These are phyloP conservation scores for Numenius arquata DNA, from an alignment of 2,113 vertebrate genomes.

Conservation along the genomic window DNA sequence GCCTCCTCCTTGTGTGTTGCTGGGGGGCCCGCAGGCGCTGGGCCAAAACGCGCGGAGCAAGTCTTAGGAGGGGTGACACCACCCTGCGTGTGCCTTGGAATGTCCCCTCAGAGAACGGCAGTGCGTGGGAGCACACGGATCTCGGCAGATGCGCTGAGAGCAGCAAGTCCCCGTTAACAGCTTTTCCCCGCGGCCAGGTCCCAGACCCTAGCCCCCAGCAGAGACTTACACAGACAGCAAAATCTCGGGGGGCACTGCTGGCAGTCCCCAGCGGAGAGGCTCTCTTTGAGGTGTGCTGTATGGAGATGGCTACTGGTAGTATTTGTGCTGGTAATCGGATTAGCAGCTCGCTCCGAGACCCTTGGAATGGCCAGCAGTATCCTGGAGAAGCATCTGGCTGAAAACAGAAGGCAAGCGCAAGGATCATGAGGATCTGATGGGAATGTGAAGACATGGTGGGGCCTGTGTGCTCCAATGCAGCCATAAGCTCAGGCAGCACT, in stretches of 20 bases:
- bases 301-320: accelerated
- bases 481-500: background rate
- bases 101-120: too few relatives aligned
- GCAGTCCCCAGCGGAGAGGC: too few relatives aligned
- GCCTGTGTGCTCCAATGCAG: too few relatives aligned
- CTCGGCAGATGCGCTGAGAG: too few relatives aligned
- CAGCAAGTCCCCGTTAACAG: too few relatives aligned
- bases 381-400: background rate
- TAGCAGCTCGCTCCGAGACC: background rate
- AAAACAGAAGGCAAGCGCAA: background rate
- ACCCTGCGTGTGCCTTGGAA: too few relatives aligned
- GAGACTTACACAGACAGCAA: background rate
- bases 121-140: too few relatives aligned
- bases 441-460: accelerated
- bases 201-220: too few relatives aligned
- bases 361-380: background rate
- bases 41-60: too few relatives aligned
- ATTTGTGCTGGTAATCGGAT: background rate
- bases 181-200: background rate
- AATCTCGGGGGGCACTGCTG: background rate
- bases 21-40: too few relatives aligned
- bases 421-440: background rate
- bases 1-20: too few relatives aligned
- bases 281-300: background rate
- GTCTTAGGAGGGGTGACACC: too few relatives aligned